These are phyloP conservation scores for Plebejus melissa DNA, from an alignment of 2,888 invertebrate species.

Conservation along the genomic window DNA sequence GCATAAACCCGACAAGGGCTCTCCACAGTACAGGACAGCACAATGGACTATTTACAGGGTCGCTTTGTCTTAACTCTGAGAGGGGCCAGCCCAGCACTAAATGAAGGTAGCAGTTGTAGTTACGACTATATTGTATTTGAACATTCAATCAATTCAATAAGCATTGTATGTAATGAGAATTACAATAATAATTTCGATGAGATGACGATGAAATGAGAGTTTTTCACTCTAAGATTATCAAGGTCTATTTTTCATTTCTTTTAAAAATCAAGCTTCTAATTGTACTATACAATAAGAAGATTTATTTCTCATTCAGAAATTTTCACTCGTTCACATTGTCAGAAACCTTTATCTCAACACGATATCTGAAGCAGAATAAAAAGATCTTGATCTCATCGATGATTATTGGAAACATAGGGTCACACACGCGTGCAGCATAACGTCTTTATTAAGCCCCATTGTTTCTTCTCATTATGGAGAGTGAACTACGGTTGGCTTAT, in stretches of 20 bases:
- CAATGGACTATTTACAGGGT: slow-evolving; percentile 66
- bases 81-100: slow-evolving; percentile 43
- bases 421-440: slow-evolving; percentile 47
- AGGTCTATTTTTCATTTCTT: not conserved
- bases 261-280: not conserved
- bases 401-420: slow-evolving; percentile 36
- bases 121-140: slow-evolving; percentile 31
- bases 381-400: slow-evolving; percentile 31
- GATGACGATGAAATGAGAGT: not conserved
- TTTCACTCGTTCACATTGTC: not conserved
- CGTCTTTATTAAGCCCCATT: slow-evolving; percentile 73
- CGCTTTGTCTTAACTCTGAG: slow-evolving; percentile 59
- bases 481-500: slow-evolving; percentile 53
- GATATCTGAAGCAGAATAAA: not conserved
- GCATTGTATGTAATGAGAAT: not conserved
- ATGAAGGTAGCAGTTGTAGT: slow-evolving; percentile 39
- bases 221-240: not conserved
- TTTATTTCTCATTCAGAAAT: not conserved
- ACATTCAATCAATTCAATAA: slow-evolving; percentile 1
- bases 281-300: not conserved
- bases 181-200: not conserved
- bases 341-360: not conserved
- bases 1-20: slow-evolving; percentile 57
- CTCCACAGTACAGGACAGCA: slow-evolving; percentile 50
- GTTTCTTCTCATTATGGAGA: slow-evolving; percentile 71